Evolutionary conservation across 2,888 invertebrate species (phyloP), one percentile per base, ranked within the genome.

Genomic region (Ennomos fuscantarius): DNA sequence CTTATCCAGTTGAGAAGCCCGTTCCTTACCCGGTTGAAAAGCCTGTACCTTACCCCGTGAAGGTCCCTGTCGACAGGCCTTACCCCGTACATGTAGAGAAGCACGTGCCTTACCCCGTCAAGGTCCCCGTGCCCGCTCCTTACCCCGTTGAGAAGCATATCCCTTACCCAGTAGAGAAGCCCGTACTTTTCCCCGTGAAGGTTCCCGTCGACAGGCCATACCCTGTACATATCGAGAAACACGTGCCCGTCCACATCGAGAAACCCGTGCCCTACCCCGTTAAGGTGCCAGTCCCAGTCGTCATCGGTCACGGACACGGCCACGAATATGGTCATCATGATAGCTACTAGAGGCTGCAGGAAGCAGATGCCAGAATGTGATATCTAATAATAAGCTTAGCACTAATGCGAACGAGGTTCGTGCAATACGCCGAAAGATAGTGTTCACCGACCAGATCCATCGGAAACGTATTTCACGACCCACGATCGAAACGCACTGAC

Each of bases 151-250:
- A 93, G 76, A 93, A 93, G 71, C 87, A 93, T 78, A 91, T 94
- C 62, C 95, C 95, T 2, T 94, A 94, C 78, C 95, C 95, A 9
- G 94, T 94, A 0, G 95, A 95, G 78, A 95, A 94, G 78, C 93
- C 89, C 58, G 93, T 95, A 35, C 95, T 94, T 24, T 93, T 93
- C 73, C 95, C 95, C 59, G 94, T 95, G 8, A 94, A 94, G 70
- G 93, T 94, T 60, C 94, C 93, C 59, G 93, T 94, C 51, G 90
- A 87, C 86, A 94, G 89, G 86, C 95, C 89, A 67, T 95, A 93
- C 88, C 95, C 91, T 70, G 94, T 94, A 62, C 93, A 93, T 61
- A 94, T 95, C n/a, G 94, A 94, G 79, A 94, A 94, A 67, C 94
- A 93, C 74, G 93, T 95, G 13, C 95, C 94, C 48, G 93, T 93